phyloP scores from a whole-genome alignment of 2,797 vertebrate species.

The Gambusia yucatana region DNA sequence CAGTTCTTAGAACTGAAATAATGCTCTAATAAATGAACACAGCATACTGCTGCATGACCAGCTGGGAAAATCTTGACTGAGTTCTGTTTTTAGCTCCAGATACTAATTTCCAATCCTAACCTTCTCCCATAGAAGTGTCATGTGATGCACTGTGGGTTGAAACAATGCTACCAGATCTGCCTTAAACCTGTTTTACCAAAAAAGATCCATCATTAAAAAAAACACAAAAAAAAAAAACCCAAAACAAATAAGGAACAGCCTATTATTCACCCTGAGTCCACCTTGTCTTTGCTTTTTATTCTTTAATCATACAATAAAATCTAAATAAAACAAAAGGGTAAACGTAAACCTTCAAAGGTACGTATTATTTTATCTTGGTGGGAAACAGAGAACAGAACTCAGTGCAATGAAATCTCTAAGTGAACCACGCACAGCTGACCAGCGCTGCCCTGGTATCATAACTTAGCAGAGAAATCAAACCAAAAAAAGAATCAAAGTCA shows the following conservation, averaged over 20 bases:
- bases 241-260: conserved; percentile 44
- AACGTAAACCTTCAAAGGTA: conserved; percentile 35
- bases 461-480: conserved; percentile 66
- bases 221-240: too few relatives aligned
- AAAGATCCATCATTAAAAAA: conserved; percentile 23
- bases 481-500: conserved; percentile 42
- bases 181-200: conserved; percentile 42
- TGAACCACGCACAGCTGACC: conserved; percentile 79
- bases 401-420: conserved; percentile 76
- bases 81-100: conserved; percentile 42
- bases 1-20: conserved; percentile 20
- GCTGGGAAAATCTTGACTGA: conserved; percentile 43
- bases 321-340: conserved; percentile 7
- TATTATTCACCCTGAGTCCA: conserved; percentile 65
- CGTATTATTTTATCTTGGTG: conserved; percentile 28
- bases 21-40: conserved; percentile 38
- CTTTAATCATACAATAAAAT: conserved; percentile 31
- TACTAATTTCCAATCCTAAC: conserved; percentile 40
- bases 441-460: conserved; percentile 77
- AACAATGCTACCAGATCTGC: conserved; percentile 51
- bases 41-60: conserved; percentile 5
- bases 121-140: conserved; percentile 41
- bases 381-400: conserved; percentile 63
- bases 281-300: conserved; percentile 24
- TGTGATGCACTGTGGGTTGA: conserved; percentile 44